Evolutionary conservation across 1,140 invertebrate species (phyloP).

Genomic region (Cydia pomonella): DNA sequence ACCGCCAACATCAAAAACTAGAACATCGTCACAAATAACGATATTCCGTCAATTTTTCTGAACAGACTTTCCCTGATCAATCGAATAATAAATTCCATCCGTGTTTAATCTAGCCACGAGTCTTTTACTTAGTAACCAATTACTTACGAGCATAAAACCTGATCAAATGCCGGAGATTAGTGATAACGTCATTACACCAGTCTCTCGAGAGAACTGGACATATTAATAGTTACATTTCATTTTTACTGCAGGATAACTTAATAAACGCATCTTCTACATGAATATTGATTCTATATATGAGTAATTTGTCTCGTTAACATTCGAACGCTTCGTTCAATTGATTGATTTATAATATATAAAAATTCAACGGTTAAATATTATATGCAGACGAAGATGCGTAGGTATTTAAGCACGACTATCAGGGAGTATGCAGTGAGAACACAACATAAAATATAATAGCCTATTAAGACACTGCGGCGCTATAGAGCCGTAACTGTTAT

Average conservation of each 20-base stretch:
- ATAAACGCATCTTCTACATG: too few relatives aligned
- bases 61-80: not conserved
- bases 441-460: conserved; percentile 37
- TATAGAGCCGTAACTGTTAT: conserved; percentile 37
- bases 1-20: too few relatives aligned
- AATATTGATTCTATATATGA: too few relatives aligned
- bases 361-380: too few relatives aligned
- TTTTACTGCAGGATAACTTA: not conserved
- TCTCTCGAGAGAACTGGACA: not conserved
- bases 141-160: not conserved
- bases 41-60: too few relatives aligned
- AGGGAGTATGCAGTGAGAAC: conserved; percentile 33
- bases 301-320: too few relatives aligned
- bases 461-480: conserved; percentile 34
- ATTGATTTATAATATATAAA: too few relatives aligned
- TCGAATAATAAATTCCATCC: not conserved
- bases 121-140: not conserved
- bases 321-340: too few relatives aligned
- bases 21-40: too few relatives aligned
- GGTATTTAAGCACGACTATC: not conserved
- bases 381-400: not conserved
- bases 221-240: not conserved
- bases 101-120: not conserved
- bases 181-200: not conserved
- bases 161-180: not conserved